Conservation (phyloP, 92 coral and sea anemone genomes). For the Phenganax stokvisi region DNA sequence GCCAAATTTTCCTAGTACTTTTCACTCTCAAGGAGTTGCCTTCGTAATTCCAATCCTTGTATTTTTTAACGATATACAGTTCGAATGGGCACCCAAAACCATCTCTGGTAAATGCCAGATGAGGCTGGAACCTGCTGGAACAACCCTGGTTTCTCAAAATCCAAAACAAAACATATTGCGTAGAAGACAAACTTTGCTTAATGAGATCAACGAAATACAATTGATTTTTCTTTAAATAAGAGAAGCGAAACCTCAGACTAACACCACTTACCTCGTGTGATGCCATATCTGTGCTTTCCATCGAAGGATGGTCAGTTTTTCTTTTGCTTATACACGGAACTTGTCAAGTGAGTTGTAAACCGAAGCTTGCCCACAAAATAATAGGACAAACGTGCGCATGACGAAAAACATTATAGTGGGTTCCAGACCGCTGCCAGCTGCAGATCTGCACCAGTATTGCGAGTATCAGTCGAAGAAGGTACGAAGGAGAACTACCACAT, state of each 20-base stretch:
- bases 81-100: too few relatives aligned
- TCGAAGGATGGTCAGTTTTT: background rate
- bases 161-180: too few relatives aligned
- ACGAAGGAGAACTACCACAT: constrained; percentile 16
- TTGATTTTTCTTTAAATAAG: background rate
- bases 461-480: constrained; percentile 8
- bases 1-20: too few relatives aligned
- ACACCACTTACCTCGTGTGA: background rate
- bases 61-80: too few relatives aligned
- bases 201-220: too few relatives aligned
- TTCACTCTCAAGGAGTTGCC: background rate
- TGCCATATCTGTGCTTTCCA: background rate
- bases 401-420: background rate
- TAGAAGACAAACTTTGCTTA: too few relatives aligned
- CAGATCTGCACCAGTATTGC: constrained; percentile 12
- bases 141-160: too few relatives aligned
- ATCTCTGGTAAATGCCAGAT: too few relatives aligned
- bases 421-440: constrained; percentile 8
- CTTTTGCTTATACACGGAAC: background rate
- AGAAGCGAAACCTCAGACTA: background rate
- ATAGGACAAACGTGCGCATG: constrained; percentile 1
- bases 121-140: too few relatives aligned
- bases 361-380: constrained; percentile 18
- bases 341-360: background rate
- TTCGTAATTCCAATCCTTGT: too few relatives aligned